phyloP scores from a whole-genome alignment of 2,888 invertebrate genomes.

The Drepanosiphum platanoidis region DNA sequence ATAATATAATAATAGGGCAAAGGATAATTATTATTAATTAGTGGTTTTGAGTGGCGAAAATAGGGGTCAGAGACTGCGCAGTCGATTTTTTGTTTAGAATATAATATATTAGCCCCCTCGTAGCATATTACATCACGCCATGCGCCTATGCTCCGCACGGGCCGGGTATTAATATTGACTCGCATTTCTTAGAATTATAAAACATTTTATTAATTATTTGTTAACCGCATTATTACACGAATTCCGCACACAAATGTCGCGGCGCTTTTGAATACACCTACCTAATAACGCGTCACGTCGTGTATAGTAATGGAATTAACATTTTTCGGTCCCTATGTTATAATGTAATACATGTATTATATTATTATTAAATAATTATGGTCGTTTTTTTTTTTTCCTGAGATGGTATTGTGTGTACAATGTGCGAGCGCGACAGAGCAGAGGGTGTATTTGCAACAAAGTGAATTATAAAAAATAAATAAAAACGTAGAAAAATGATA shows the following conservation, averaged over 20 bases:
- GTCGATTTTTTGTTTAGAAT: not conserved
- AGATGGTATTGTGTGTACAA: not conserved
- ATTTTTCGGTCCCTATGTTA: not conserved
- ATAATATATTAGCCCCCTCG: not conserved
- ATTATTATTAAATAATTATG: conserved; percentile 11
- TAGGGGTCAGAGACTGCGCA: not conserved
- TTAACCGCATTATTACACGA: not conserved
- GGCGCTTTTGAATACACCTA: not conserved
- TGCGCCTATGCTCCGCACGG: not conserved
- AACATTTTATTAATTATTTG: not conserved
- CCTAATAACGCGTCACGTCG: conserved; percentile 12
- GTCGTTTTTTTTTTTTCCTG: conserved; percentile 17
- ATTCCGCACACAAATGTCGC: not conserved
- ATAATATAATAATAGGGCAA: not conserved
- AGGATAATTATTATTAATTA: conserved; percentile 14
- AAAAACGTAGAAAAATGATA: not conserved
- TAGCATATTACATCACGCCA: not conserved
- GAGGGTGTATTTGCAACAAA: not conserved
- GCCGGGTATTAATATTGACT: not conserved
- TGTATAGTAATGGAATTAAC: conserved; percentile 14
- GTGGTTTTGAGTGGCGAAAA: not conserved
- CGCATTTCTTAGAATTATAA: not conserved
- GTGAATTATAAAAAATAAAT: not conserved
- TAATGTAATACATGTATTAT: too few relatives aligned
- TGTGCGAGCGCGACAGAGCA: not conserved